Percentiles rank a stretch among this genome's conserved stretches.
These are phyloP conservation scores for Argya squamiceps DNA, from an alignment of 2,797 vertebrate genomes.

Conservation along the genomic window DNA sequence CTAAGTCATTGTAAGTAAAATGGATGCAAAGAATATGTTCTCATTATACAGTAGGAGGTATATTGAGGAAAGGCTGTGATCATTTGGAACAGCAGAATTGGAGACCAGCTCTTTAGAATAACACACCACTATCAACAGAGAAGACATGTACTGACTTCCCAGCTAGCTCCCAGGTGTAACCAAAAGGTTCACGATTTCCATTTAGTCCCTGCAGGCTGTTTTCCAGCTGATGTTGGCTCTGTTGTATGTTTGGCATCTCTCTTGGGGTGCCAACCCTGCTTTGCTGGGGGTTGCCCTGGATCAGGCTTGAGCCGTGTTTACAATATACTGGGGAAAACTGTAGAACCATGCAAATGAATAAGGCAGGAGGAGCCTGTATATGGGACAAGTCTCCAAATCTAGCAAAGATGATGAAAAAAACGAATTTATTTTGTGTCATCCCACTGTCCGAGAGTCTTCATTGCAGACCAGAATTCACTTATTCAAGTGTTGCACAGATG, in stretches of 20 bases:
- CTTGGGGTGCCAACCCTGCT: not conserved
- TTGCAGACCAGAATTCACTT: not conserved
- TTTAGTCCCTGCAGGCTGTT: not conserved
- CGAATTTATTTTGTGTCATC: not conserved
- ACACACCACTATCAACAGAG: not conserved
- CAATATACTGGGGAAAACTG: not conserved
- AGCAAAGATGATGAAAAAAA: not conserved
- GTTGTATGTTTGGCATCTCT: not conserved
- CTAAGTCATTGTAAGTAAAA: conserved; percentile 52
- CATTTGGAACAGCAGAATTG: not conserved
- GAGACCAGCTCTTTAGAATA: conserved; percentile 18
- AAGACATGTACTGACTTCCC: not conserved
- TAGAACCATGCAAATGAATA: rapidly evolving
- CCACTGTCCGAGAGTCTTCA: not conserved
- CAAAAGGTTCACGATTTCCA: rapidly evolving
- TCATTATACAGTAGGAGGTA: conserved; percentile 57
- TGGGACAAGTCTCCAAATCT: not conserved
- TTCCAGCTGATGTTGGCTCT: not conserved
- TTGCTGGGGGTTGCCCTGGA: not conserved
- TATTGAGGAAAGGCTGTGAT: conserved; percentile 57
- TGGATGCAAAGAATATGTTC: conserved; percentile 49
- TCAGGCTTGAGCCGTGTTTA: rapidly evolving
- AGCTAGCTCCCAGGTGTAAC: not conserved
- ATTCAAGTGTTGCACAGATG: not conserved
- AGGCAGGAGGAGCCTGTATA: rapidly evolving